A percentile compares a stretch with the other conserved stretches of the same genome.
These are phyloP conservation scores for Eupithecia abbreviata DNA, from an alignment of 2,888 invertebrate species.

Conservation along the genomic window DNA sequence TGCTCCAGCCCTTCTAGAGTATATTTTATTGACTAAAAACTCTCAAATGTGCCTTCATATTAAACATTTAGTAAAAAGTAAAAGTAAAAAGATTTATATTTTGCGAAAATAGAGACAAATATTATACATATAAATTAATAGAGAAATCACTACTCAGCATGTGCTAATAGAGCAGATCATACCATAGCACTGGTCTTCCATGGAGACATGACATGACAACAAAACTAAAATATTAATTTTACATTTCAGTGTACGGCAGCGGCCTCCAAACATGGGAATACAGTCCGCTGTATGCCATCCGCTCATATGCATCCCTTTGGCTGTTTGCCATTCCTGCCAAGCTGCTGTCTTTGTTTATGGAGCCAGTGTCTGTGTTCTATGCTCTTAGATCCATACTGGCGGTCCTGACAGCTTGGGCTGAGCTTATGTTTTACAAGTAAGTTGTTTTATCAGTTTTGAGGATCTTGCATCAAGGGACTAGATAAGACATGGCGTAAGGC, in stretches of 20 bases:
- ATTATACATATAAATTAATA: no score
- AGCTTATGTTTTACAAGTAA: slow-evolving; percentile 97
- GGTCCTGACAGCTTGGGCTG: slow-evolving; percentile 90
- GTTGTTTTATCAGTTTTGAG: slow-evolving; percentile 52
- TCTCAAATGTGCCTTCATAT: not conserved
- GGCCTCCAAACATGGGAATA: slow-evolving; percentile 99
- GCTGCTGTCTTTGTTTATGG: slow-evolving; percentile 89
- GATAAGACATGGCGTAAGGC: no score
- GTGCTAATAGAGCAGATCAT: no score
- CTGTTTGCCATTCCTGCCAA: slow-evolving; percentile 95
- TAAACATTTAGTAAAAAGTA: not conserved
- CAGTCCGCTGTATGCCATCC: slow-evolving; percentile 95
- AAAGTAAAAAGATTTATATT: no score
- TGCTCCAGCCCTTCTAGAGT: not conserved
- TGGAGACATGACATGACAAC: no score
- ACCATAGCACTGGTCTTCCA: no score
- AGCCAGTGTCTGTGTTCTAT: slow-evolving; percentile 94
- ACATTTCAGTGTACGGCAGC: slow-evolving; percentile 90
- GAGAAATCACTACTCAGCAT: no score
- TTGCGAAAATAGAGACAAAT: no score
- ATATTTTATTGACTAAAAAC: not conserved
- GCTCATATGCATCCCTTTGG: slow-evolving; percentile 97
- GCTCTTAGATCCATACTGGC: slow-evolving; percentile 92
- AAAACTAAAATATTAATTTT: no score
- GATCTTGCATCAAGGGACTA: not conserved